A percentile compares a stretch with the other conserved stretches of the same genome.
Conservation (phyloP, 2,888 invertebrate genomes). For the Volucella bombylans region DNA sequence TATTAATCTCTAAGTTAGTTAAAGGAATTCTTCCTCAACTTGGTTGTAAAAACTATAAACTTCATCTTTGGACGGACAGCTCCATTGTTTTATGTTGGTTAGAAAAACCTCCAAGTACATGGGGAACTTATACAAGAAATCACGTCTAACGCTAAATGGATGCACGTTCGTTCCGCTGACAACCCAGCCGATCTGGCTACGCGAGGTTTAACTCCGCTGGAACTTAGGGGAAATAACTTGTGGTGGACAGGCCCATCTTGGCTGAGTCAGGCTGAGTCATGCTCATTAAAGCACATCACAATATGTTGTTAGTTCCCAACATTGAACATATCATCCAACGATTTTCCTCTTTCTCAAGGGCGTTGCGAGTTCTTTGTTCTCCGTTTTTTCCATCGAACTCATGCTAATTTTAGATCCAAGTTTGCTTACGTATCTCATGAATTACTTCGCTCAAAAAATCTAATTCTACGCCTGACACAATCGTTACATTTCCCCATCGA, state of each 20-base stretch:
- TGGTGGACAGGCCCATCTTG: conserved; percentile 55
- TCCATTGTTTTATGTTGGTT: no score
- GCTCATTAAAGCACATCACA: neutral
- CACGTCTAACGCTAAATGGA: conserved; percentile 17
- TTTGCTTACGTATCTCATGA: neutral
- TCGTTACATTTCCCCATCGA: neutral
- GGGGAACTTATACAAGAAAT: conserved; percentile 35
- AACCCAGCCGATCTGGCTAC: conserved; percentile 46
- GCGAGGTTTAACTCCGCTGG: conserved; percentile 5
- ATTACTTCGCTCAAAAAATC: neutral
- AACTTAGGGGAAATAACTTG: conserved; percentile 3
- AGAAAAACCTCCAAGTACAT: conserved; percentile 40
- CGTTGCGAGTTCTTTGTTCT: conserved; percentile 8
- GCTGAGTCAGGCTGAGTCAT: conserved; percentile 2
- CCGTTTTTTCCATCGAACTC: conserved; percentile 13
- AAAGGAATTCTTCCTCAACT: no score
- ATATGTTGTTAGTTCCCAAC: neutral
- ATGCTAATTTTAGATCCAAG: neutral
- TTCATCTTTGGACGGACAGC: no score
- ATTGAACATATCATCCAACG: neutral
- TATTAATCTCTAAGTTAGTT: no score
- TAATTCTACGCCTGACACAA: neutral
- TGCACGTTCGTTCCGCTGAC: conserved; percentile 27
- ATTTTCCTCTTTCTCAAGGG: conserved; percentile 12
- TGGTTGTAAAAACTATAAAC: no score